These are phyloP conservation scores for Toxotes lorentzi DNA, from an alignment of 2,797 vertebrate genomes.

Conservation along the genomic window DNA sequence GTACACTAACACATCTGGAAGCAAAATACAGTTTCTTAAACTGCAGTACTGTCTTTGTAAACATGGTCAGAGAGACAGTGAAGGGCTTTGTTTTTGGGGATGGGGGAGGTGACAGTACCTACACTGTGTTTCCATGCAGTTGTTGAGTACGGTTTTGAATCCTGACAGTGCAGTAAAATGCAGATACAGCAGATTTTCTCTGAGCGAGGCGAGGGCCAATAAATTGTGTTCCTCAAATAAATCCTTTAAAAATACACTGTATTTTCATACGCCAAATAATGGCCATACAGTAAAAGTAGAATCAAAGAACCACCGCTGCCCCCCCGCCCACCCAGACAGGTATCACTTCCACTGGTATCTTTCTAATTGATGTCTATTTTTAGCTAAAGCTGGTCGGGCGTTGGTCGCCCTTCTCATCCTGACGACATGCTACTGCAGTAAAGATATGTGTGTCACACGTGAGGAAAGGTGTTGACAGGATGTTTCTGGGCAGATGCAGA, in stretches of 20 bases:
- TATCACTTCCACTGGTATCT: too few relatives aligned
- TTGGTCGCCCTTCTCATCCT: too few relatives aligned
- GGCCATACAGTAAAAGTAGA: too few relatives aligned
- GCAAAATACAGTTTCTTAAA: neutral
- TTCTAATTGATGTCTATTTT: too few relatives aligned
- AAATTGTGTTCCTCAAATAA: neutral
- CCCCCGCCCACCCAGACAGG: too few relatives aligned
- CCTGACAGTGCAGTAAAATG: slow-evolving; percentile 3
- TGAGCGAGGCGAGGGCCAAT: neutral
- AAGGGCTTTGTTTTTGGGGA: neutral
- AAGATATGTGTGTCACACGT: neutral
- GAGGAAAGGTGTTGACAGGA: neutral
- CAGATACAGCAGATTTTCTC: slow-evolving; percentile 29
- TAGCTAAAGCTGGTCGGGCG: too few relatives aligned
- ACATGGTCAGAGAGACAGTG: slow-evolving; percentile 16
- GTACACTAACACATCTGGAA: neutral
- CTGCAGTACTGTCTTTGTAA: slow-evolving; percentile 21
- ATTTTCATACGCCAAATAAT: neutral
- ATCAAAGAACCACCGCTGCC: too few relatives aligned
- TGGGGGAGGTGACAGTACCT: neutral
- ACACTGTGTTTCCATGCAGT: slow-evolving; percentile 4
- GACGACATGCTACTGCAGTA: too few relatives aligned
- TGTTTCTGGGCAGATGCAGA: neutral
- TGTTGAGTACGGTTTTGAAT: neutral
- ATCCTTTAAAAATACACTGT: too few relatives aligned